A percentile compares a stretch with the other conserved stretches of the same genome.
phyloP scores from a whole-genome alignment of 1,140 invertebrate species.

The Drosophila prosaltans region DNA sequence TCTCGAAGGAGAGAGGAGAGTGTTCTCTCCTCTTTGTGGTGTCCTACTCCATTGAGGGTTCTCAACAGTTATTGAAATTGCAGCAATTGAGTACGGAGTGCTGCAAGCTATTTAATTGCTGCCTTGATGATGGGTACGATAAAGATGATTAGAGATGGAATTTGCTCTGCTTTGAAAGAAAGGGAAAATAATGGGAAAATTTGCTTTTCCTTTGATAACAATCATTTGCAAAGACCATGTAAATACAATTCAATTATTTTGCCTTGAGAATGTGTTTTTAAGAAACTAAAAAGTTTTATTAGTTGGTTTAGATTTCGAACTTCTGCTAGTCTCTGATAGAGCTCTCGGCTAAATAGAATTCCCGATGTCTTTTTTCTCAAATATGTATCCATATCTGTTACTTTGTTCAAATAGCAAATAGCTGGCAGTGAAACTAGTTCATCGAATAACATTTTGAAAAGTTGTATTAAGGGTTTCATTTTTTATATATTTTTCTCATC shows the following conservation, averaged over 20 bases:
- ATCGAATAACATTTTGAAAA: too few species aligned
- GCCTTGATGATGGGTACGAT: constrained; percentile 1
- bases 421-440: too few species aligned
- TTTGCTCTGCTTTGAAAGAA: background rate
- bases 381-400: too few species aligned
- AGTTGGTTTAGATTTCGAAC: too few species aligned
- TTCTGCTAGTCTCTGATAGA: too few species aligned
- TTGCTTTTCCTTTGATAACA: background rate
- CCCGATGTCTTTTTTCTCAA: too few species aligned
- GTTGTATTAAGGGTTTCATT: background rate
- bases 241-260: too few species aligned
- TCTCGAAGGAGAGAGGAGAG: background rate
- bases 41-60: constrained; percentile 51
- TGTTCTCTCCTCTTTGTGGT: background rate
- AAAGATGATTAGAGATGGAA: constrained; percentile 20
- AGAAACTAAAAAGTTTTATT: too few species aligned
- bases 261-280: too few species aligned
- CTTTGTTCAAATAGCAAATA: too few species aligned
- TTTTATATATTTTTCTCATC: background rate
- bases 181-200: background rate
- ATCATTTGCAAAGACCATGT: background rate
- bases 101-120: constrained; percentile 78
- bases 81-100: constrained; percentile 68
- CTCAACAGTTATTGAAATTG: constrained; percentile 76
- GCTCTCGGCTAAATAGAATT: too few species aligned